Conservation (phyloP, 2,113 vertebrate genomes). For the Cyanoliseus patagonus region DNA sequence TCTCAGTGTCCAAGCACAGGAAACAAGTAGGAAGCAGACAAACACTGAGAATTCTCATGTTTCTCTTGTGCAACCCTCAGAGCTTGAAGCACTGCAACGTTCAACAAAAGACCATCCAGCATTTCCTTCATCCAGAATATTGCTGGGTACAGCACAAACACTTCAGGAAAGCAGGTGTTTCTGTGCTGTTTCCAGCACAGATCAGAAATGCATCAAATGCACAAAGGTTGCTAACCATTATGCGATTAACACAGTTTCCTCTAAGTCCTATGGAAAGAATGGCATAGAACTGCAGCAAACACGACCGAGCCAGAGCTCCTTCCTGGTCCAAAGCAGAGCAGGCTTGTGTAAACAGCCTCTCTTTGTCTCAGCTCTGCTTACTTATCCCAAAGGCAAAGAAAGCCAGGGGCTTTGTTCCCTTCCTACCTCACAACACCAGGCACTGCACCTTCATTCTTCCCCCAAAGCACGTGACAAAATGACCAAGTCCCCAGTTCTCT, state of each 20-base stretch:
- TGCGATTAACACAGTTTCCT: neutral
- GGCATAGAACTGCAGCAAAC: neutral
- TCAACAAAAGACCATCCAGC: neutral
- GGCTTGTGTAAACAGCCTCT: neutral
- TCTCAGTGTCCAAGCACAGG: neutral
- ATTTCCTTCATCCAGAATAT: neutral
- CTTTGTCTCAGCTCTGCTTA: neutral
- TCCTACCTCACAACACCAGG: neutral
- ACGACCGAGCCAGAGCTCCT: neutral
- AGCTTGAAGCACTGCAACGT: accelerated
- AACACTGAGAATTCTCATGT: neutral
- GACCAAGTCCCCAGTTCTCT: neutral
- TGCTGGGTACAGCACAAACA: neutral
- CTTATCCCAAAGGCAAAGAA: neutral
- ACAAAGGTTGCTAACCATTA: neutral
- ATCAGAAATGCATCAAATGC: neutral
- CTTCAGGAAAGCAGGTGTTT: neutral
- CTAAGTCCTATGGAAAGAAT: neutral
- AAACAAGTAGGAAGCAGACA: neutral
- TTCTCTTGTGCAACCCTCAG: neutral
- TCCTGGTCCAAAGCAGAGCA: neutral
- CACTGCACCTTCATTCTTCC: neutral
- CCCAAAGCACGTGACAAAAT: neutral
- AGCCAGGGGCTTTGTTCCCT: neutral
- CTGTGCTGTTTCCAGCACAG: neutral